Base-by-base conservation (phyloP, 2,113 vertebrate species). In the Camelus dromedarius region DNA sequence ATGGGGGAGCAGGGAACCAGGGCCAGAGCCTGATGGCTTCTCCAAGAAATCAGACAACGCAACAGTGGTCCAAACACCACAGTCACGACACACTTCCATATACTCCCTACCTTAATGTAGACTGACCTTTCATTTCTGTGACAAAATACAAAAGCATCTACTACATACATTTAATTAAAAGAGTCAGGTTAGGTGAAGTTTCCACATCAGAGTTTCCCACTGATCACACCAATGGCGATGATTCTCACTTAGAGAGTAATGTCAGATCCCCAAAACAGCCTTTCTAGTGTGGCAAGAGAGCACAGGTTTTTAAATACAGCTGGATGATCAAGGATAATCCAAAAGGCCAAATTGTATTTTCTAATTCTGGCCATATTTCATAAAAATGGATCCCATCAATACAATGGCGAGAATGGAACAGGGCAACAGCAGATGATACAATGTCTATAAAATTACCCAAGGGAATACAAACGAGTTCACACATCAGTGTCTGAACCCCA, bases 401-500 rank as follows among this genome's bases (percentile, higher is more conserved):
- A 79, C 5, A 66, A 60, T n/a, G 73, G 20, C 14, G 35, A 89
- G 91, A 83, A 86, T 8, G 32, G 54, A 81, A 20, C 1, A 93
- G 18, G 38, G 58, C 19, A 89, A 92, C 8, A 89, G 64, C 20
- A 84, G 15, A 88, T 66, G 75, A 89, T 56, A 46, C 64, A 81
- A 81, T 48, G 70, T 60, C 77, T 95, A 58, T 82, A 84, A 93
- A 83, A 89, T 12, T 93, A 67, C 79, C 54, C 82, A 24, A 64
- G 75, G 38, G 69, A 96, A 84, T 84, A 80, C 48, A 93, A 80
- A 96, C 52, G 85, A 93, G 93, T 72, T 92, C 95, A 89, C 73
- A 6, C 32, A 69, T 86, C 88, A 76, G 81, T 54, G 83, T 96
- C 79, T 18, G 1, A 67, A 84, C 80, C 87, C 66, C 83, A 76